Conservation (phyloP, 2,888 invertebrate genomes). For the Deladenus siricidicola region DNA sequence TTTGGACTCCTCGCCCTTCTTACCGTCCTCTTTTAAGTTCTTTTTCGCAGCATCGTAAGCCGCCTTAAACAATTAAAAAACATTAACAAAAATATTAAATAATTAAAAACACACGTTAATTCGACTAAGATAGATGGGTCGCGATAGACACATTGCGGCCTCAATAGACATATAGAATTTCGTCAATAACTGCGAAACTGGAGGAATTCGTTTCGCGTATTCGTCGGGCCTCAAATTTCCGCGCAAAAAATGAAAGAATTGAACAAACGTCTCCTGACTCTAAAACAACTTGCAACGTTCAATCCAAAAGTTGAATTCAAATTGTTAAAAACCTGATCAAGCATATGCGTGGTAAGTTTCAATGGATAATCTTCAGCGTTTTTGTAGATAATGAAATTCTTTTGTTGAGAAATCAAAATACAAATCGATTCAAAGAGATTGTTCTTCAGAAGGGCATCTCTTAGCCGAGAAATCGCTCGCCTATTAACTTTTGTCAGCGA, state of each 20-base stretch:
- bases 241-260: conserved; percentile 90
- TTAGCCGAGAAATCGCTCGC: conserved; percentile 82
- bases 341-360: conserved; percentile 70
- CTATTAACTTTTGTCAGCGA: conserved; percentile 84
- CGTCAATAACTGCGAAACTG: conserved; percentile 52
- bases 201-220: conserved; percentile 60
- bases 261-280: conserved; percentile 95
- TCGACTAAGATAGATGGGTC: conserved; percentile 21
- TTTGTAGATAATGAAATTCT: conserved; percentile 80
- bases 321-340: conserved; percentile 67
- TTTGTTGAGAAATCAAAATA: conserved; percentile 88
- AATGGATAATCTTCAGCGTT: conserved; percentile 55
- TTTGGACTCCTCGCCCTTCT: conserved; percentile 7
- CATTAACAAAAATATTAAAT: conserved; percentile 1
- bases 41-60: conserved; percentile 31
- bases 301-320: too few species aligned
- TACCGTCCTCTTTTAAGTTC: conserved; percentile 21
- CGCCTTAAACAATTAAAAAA: conserved; percentile 4
- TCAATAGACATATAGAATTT: conserved; percentile 90
- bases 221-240: conserved; percentile 88
- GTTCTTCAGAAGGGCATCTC: conserved; percentile 86
- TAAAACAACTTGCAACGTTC: conserved; percentile 58
- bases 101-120: conserved; percentile 10
- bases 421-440: conserved; percentile 83
- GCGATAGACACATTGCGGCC: conserved; percentile 84